phyloP scores from a whole-genome alignment of 2,797 vertebrate species.

The Melanotaenia parkinsoni region DNA sequence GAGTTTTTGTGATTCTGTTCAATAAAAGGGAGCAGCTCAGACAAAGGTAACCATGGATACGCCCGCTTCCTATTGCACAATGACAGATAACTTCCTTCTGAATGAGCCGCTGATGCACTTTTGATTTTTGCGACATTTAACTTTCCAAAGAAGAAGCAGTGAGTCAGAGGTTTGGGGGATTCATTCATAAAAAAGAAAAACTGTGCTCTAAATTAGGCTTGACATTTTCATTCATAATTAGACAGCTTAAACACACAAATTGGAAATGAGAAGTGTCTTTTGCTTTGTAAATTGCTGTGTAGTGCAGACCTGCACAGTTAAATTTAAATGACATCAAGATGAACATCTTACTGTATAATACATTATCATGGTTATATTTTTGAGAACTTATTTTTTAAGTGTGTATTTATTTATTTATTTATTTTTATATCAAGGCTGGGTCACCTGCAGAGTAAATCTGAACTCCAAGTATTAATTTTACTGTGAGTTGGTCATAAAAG shows the following conservation, averaged over 20 bases:
- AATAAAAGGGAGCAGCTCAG: slow-evolving; percentile 33
- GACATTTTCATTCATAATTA: slow-evolving; percentile 44
- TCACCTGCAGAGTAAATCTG: background rate
- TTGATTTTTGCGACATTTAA: slow-evolving; percentile 57
- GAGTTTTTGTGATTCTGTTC: slow-evolving; percentile 9
- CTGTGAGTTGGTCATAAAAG: background rate
- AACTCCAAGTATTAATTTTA: background rate
- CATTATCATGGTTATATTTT: background rate
- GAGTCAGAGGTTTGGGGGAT: slow-evolving; percentile 41
- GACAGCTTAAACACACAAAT: slow-evolving; percentile 17
- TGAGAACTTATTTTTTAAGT: background rate
- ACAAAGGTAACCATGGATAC: slow-evolving; percentile 63
- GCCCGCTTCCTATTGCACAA: slow-evolving; percentile 66
- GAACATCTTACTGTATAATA: background rate
- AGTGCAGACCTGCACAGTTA: background rate
- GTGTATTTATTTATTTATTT: background rate
- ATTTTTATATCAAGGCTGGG: background rate
- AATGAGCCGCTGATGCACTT: slow-evolving; percentile 47
- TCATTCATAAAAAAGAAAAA: slow-evolving; percentile 45
- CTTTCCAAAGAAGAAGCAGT: slow-evolving; percentile 43
- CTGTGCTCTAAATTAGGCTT: slow-evolving; percentile 20
- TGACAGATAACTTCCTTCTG: slow-evolving; percentile 54
- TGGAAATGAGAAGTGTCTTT: background rate
- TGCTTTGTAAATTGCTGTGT: background rate
- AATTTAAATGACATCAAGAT: background rate